These are phyloP conservation scores for Hippopotamyrus pictus DNA, from an alignment of 2,797 vertebrate species.

Conservation along the genomic window DNA sequence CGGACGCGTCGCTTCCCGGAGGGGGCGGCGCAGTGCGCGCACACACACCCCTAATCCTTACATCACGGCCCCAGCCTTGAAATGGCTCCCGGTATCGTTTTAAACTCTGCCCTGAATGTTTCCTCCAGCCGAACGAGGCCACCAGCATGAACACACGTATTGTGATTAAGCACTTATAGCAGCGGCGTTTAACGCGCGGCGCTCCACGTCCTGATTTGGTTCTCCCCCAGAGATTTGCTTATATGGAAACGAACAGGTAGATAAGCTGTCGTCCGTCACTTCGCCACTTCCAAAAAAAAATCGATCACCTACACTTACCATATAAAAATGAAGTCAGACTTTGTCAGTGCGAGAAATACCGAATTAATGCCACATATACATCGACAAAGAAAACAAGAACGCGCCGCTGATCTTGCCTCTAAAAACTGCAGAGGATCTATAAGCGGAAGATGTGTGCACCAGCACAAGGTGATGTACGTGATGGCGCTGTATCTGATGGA, in stretches of 20 bases:
- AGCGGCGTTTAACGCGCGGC: neutral
- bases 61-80: neutral
- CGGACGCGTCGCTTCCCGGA: neutral
- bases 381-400: neutral
- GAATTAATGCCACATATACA: neutral
- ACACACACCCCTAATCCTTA: neutral
- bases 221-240: neutral
- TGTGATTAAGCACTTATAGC: neutral
- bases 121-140: neutral
- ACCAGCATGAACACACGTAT: neutral
- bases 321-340: neutral
- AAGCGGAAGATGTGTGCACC: neutral
- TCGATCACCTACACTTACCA: neutral
- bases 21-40: neutral
- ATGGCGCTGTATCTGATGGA: neutral
- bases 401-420: neutral
- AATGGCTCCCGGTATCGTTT: constrained; percentile 29
- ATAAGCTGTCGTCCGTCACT: neutral
- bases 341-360: neutral
- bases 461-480: neutral
- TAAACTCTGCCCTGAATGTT: constrained; percentile 45
- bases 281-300: neutral
- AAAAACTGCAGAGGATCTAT: neutral
- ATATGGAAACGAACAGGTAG: neutral
- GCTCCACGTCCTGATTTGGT: neutral